A percentile compares a stretch with the other conserved stretches of the same genome.
phyloP scores from a whole-genome alignment of 2,888 invertebrate genomes.

The Lepidochrysops patricia region DNA sequence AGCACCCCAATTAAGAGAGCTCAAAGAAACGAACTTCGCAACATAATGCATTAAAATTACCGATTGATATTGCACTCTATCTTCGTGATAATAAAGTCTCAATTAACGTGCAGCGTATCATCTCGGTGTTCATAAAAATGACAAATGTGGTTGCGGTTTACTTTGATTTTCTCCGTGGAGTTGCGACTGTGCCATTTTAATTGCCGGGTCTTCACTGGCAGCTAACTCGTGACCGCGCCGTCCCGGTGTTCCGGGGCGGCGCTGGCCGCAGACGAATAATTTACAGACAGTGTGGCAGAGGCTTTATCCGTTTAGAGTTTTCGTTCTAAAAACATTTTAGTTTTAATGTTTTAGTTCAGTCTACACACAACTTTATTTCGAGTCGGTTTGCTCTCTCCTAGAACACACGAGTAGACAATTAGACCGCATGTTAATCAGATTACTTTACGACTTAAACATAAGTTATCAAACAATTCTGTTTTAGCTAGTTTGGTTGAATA shows the following conservation, averaged over 20 bases:
- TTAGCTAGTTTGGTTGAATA: no score
- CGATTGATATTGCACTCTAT: not conserved
- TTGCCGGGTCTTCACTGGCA: not conserved
- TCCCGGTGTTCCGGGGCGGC: no score
- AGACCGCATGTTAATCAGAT: no score
- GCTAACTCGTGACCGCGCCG: not conserved
- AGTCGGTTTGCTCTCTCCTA: no score
- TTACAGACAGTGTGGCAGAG: not conserved
- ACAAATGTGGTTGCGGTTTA: not conserved
- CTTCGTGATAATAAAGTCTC: not conserved
- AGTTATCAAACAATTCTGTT: no score
- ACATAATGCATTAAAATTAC: not conserved
- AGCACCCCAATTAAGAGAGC: not conserved
- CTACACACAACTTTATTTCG: no score
- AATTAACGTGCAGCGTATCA: not conserved
- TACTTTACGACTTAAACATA: no score
- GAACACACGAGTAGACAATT: no score
- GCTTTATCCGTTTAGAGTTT: not conserved
- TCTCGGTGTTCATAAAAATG: not conserved
- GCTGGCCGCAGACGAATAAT: not conserved
- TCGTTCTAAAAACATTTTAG: not conserved
- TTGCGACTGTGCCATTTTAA: not conserved
- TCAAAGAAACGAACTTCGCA: not conserved
- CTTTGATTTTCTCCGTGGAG: not conserved
- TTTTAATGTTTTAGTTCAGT: no score